Conservation (phyloP, 1,140 invertebrate species). For the Sycophila sp. region DNA sequence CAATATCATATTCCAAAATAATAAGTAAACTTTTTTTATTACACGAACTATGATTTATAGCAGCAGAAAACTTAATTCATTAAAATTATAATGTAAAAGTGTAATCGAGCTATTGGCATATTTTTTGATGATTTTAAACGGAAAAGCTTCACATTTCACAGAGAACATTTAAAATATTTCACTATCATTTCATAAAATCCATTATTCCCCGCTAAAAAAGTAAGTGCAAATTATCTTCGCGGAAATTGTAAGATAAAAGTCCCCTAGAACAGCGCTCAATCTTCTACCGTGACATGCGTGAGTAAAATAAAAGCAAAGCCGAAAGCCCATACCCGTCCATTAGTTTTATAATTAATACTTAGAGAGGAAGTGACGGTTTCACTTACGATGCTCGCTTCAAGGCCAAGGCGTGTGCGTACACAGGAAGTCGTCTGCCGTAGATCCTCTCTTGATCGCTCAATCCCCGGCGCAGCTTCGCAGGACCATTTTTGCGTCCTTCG, state of each 20-base stretch:
- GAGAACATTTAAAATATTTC: neutral
- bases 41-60: constrained; percentile 38
- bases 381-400: constrained; percentile 9
- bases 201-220: neutral
- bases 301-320: neutral
- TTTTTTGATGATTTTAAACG: constrained; percentile 2
- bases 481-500: neutral
- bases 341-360: constrained; percentile 21
- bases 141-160: neutral
- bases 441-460: constrained; percentile 20
- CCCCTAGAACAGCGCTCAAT: neutral
- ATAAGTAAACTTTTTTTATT: neutral
- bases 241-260: neutral
- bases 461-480: neutral
- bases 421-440: neutral
- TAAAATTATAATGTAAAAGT: neutral
- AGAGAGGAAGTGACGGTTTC: constrained; percentile 15
- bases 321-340: neutral
- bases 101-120: neutral
- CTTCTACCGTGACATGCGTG: neutral
- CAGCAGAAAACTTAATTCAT: constrained; percentile 33
- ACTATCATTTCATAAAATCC: neutral
- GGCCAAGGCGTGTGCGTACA: constrained; percentile 1
- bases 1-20: constrained; percentile 5
- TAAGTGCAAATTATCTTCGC: neutral